A percentile compares a stretch with the other conserved stretches of the same genome.
Conservation (phyloP, 2,113 vertebrate genomes). For the Capreolus pygargus region DNA sequence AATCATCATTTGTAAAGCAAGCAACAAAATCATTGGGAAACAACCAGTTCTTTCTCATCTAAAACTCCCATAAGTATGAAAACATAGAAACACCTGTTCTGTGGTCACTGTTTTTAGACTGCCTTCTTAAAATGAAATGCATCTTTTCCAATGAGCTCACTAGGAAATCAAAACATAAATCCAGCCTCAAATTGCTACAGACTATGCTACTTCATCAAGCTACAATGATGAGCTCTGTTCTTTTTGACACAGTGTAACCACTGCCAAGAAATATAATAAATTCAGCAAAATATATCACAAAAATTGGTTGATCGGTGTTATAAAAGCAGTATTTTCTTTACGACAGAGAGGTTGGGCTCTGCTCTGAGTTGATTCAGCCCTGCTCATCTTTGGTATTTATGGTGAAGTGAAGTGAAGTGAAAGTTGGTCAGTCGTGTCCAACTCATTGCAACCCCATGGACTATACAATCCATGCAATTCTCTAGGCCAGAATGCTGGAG, state of each 20-base stretch:
- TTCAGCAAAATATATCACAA: not conserved
- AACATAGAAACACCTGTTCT: slow-evolving; percentile 3
- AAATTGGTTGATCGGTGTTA: not conserved
- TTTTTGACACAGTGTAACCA: not conserved
- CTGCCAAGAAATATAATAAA: not conserved
- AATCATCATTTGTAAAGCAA: not conserved
- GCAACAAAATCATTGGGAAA: not conserved
- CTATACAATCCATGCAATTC: not conserved
- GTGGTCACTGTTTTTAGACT: slow-evolving; percentile 10
- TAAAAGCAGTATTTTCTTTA: not conserved
- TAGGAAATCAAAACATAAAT: slow-evolving; percentile 24
- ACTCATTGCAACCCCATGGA: not conserved
- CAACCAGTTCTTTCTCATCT: not conserved
- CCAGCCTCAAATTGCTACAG: not conserved
- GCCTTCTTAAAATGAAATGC: slow-evolving; percentile 23
- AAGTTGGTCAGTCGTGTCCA: not conserved
- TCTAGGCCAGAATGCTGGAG: not conserved
- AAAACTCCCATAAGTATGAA: not conserved
- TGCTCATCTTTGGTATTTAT: not conserved
- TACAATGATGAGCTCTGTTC: not conserved
- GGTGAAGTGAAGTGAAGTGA: not conserved
- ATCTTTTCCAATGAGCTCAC: slow-evolving; percentile 10
- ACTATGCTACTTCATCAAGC: not conserved
- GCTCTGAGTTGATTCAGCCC: not conserved
- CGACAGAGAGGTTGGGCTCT: not conserved